Evolutionary conservation across 2,888 invertebrate genomes (phyloP), one percentile per base, ranked within the genome.

Genomic region (Eucera pruinosa): DNA sequence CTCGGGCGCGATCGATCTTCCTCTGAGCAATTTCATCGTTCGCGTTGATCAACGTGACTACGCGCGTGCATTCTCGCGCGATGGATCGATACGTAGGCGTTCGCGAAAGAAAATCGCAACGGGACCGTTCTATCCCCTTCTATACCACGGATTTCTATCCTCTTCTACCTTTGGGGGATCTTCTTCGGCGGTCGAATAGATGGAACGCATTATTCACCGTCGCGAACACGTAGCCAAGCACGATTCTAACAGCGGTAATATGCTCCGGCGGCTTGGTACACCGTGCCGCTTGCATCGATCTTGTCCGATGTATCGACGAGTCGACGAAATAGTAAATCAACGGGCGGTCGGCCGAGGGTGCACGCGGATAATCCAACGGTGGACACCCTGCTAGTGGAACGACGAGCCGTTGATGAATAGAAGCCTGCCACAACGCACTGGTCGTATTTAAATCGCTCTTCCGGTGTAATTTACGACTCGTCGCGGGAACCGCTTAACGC

Each of bases 251-350:
- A 33, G 43, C 60, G 54, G 77, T 77, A 77, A 77, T 76, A 62
- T 60, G 76, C 76, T 60, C 47, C 41, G 64, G 47, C 76, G 57
- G 67, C 75, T 62, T 13, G 68, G 33, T 70, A 15, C 69, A 45
- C 11, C 68, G 66, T 13, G 54, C 69, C 54, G 61, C 52, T 69
- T 68, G 73, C 62, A 80, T 77, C 77, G 70, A 81, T 80, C 80
- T 70, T 62, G 70, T 48, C 68, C 47, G 80, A 54, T 57, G 50
- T 50, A 79, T 74, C 65, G 79, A 79, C 67, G 71, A 72, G 45
- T 66, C 80, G 75, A 75, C 68, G 76, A 71, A 80, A 82, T 80
- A 78, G 83, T 83, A 82, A 84, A 84, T 82, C 82, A 74, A 57
- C 62, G 39, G 52, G 73, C 25, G 70, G 43, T 50, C 69, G n/a